Base-by-base conservation (phyloP, 2,797 vertebrate species). In the Chrosomus eos region DNA sequence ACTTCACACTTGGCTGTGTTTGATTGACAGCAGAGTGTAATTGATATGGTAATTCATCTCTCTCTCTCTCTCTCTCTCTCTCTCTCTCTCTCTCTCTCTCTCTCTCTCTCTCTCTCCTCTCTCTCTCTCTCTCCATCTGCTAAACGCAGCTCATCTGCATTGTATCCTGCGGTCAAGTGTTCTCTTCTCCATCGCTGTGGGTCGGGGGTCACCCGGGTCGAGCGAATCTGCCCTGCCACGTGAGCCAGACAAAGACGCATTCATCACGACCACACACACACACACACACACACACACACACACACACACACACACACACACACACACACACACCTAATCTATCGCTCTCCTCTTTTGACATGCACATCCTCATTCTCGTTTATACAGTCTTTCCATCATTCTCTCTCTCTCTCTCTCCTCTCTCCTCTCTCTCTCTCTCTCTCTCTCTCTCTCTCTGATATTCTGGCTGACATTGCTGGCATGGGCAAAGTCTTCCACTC, bases 31-130 rank as follows among this genome's bases (percentile, higher is more conserved):
- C 87, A 80, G 88, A 48, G 89, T 86, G 91, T 87, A 93, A 92
- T 93, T 92, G 93, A 92, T 94, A 93, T 93, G 93, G 89, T 94
- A 92, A 94, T 93, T 87, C 48, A 84, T 62, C 66, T 51, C 71
- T 26, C 33, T n/a, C 36, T 67, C n/a, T 72, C 43, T 73, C 28
- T 53, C 72, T 36, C 72, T 48, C 71, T 53, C 43, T n/a, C 36
- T 64, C 23, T 71, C 40, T 73, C 28, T 51, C 71, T 53, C 72
- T 45, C 43, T 40, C 40, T 40, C 40, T 40, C 40, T 40, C 40
- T 43, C 40, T 11, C 40, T 43, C 40, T 11, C 40, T 43, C 40
- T 13, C 38, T 40, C 38, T 10, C 38, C 36, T 38, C 70, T 51
- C 40, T 19, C 26, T 62, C 11, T 40, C 38, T 71, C 26, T 31